Conservation (phyloP, 2,888 invertebrate species). For the Tortricodes alternella region DNA sequence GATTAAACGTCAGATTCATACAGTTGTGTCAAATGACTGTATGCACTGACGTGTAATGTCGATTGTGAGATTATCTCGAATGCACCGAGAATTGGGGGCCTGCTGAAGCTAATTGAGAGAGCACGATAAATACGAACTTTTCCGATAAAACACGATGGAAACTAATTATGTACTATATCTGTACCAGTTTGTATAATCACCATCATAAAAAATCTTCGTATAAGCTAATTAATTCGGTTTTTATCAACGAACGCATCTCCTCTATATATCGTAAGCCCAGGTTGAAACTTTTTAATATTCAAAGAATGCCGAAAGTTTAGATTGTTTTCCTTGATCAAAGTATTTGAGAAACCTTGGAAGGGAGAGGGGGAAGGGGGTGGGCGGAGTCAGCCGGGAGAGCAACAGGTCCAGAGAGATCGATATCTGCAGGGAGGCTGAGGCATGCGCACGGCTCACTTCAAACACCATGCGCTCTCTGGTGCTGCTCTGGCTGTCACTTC, state of each 20-base stretch:
- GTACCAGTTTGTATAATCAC: not conserved
- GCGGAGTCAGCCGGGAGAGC: conserved; percentile 59
- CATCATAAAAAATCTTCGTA: not conserved
- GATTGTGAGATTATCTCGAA: no score
- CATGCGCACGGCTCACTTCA: conserved; percentile 65
- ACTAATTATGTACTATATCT: no score
- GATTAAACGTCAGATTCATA: no score
- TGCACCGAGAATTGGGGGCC: no score
- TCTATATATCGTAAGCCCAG: conserved; percentile 31
- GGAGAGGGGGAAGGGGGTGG: conserved; percentile 41
- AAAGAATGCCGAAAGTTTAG: conserved; percentile 73
- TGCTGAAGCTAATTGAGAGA: no score
- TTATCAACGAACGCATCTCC: conserved; percentile 24
- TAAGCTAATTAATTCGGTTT: not conserved
- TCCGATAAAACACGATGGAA: no score
- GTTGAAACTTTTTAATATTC: conserved; percentile 67
- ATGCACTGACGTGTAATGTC: no score
- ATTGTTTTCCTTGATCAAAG: conserved; percentile 74
- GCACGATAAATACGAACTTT: no score
- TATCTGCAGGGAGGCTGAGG: conserved; percentile 64
- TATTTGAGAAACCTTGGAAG: conserved; percentile 48
- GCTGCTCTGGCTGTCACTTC: conserved; percentile 65
- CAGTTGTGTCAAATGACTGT: no score
- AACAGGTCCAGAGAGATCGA: conserved; percentile 75
- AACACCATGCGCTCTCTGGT: conserved; percentile 72